Percentiles rank a stretch among this genome's conserved stretches.
Evolutionary conservation across 2,888 invertebrate genomes (phyloP).

Genomic region (Lamellibrachia columna): DNA sequence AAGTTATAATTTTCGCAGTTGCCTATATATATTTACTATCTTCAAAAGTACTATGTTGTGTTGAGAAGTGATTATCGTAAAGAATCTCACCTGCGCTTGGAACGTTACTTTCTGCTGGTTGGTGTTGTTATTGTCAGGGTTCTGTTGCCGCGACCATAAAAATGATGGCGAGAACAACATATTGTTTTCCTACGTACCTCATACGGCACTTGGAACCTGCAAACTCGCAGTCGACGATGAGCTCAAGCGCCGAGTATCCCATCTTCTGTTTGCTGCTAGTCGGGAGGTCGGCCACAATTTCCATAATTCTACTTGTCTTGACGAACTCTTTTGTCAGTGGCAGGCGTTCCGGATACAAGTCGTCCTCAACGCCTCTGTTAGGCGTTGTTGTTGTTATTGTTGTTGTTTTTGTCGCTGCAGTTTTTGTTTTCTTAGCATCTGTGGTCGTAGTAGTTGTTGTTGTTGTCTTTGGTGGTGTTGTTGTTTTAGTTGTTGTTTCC

Average conservation of each 20-base stretch:
- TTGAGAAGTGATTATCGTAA: too few species aligned
- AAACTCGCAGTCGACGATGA: conserved; percentile 38
- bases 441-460: neutral
- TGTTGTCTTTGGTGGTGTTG: neutral
- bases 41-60: too few species aligned
- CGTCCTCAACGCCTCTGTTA: neutral
- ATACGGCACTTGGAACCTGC: conserved; percentile 37
- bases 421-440: neutral
- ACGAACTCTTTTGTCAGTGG: conserved; percentile 2
- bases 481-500: neutral
- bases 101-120: too few species aligned
- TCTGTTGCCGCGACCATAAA: neutral
- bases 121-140: too few species aligned
- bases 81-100: too few species aligned
- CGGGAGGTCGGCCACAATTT: conserved; percentile 28
- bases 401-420: neutral
- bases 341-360: conserved; percentile 10
- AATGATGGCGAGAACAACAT: neutral
- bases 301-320: conserved; percentile 11
- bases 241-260: conserved; percentile 34
- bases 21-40: too few species aligned
- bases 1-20: too few species aligned
- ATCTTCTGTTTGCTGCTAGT: conserved; percentile 23
- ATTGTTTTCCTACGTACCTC: conserved; percentile 22
- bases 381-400: neutral